Conservation (phyloP, 2,888 invertebrate species). For the Drosophila anomelani region DNA sequence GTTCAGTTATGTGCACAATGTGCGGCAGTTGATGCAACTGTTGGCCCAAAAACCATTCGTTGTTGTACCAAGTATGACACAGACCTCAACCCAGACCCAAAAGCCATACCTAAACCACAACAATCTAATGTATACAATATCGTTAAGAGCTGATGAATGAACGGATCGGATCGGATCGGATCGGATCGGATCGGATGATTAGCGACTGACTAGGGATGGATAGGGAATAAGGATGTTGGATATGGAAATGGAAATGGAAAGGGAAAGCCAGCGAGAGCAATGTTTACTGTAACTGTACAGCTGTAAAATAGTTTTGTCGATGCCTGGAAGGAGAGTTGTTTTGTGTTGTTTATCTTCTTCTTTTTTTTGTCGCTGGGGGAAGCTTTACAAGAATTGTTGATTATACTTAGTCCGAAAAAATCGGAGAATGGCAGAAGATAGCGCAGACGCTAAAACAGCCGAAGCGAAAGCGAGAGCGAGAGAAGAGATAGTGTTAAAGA, state of each 20-base stretch:
- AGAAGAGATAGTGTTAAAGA: constrained; percentile 40
- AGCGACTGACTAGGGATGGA: constrained; percentile 15
- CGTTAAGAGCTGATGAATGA: constrained; percentile 28
- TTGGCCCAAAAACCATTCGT: constrained; percentile 12
- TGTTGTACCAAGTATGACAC: constrained; percentile 44
- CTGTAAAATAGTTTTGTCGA: constrained; percentile 44
- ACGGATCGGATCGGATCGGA: constrained; percentile 20
- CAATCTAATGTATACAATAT: constrained; percentile 41
- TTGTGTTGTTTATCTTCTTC: constrained; percentile 21
- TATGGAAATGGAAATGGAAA: neutral
- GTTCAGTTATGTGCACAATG: constrained; percentile 20
- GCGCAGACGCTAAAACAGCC: constrained; percentile 7
- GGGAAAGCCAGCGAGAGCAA: constrained; percentile 32
- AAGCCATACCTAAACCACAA: constrained; percentile 18
- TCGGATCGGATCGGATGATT: constrained; percentile 17
- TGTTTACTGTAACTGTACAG: constrained; percentile 45
- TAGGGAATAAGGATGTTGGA: constrained; percentile 17
- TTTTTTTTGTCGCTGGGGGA: constrained; percentile 24
- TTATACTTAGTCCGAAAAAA: constrained; percentile 32
- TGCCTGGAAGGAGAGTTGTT: constrained; percentile 36
- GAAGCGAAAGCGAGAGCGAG: constrained; percentile 16
- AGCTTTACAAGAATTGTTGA: constrained; percentile 45
- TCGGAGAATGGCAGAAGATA: constrained; percentile 16
- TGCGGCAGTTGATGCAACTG: constrained; percentile 36
- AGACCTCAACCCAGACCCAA: constrained; percentile 11